These are phyloP conservation scores for Acromyrmex echinatior DNA, from an alignment of 1,140 invertebrate genomes.

Conservation along the genomic window DNA sequence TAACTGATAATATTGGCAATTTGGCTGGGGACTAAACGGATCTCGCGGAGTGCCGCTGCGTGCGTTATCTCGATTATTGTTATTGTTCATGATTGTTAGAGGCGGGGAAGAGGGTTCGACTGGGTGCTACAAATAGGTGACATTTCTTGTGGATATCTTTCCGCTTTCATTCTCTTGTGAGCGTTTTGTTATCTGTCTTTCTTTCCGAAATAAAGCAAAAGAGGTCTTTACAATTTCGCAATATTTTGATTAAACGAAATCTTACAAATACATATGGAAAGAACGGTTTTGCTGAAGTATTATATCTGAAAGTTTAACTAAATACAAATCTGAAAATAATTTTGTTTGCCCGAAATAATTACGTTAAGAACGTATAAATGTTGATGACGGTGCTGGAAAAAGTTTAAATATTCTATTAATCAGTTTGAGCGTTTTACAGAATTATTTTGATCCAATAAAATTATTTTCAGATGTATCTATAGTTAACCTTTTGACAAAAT, in stretches of 20 bases:
- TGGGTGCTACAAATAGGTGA: neutral
- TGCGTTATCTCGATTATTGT: constrained; percentile 79
- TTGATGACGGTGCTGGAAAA: too few species aligned
- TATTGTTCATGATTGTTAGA: constrained; percentile 72
- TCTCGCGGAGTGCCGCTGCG: constrained; percentile 70
- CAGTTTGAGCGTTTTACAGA: too few species aligned
- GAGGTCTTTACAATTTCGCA: neutral
- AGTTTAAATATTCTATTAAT: too few species aligned
- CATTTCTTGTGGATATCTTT: neutral
- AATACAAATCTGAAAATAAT: too few species aligned
- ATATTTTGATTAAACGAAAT: neutral
- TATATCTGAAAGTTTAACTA: too few species aligned
- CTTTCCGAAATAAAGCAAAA: neutral
- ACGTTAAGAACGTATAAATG: too few species aligned
- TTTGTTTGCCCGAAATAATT: too few species aligned
- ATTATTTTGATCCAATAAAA: too few species aligned
- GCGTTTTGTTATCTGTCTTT: neutral
- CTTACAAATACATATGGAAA: neutral
- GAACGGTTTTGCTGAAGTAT: too few species aligned
- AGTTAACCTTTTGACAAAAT: too few species aligned
- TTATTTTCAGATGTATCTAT: too few species aligned
- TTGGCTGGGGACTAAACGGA: constrained; percentile 74
- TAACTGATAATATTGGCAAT: constrained; percentile 83
- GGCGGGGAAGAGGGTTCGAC: neutral
- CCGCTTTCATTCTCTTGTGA: neutral